Base-by-base conservation (phyloP, 2,888 invertebrate species). In the Lypha dubia region DNA sequence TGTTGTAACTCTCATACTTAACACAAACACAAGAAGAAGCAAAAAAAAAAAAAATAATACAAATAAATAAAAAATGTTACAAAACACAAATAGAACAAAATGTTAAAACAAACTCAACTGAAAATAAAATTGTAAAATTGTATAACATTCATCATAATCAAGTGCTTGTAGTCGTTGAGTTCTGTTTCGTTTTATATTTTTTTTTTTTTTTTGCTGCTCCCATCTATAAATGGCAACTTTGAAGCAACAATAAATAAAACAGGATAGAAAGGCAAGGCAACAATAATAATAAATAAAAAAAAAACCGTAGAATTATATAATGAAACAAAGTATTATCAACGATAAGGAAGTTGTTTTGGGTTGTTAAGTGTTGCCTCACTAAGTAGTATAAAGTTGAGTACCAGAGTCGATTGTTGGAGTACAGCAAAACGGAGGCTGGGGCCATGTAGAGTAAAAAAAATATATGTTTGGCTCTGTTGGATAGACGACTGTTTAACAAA, bases 261-360 rank as follows among this genome's bases (percentile, higher is more conserved):
- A 79, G 79, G 17, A 65, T 71, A 79, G 63, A 53, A 22, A 49
- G 53, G 53, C 53, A 53, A 53, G 51, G 51, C 51, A 74, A 53
- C 24, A 83, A 67, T 35, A 67, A 67, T 7, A 67, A 67, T 8
- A 74, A 17, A 58, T 44, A 44, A 62, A 60, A 75, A 53, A 79
- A 51, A 49, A 68, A 56, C 44, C 13, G 63, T 76, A 76, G 62
- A 71, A 79, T 73, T 79, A 74, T 82, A 82, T 84, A 84, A 85
- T 83, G 83, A 85, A 85, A 85, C 82, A 85, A 85, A 85, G 79
- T 83, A 85, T 83, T 83, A 85, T 83, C 85, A 85, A 83, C 83
- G 75, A 79, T 76, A 85, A 83, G 85, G 85, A 85, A 85, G 82
- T 83, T 83, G 83, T 83, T 83, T 82, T 83, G 83, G 83, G 68